Evolutionary conservation across 2,113 vertebrate species (phyloP), one percentile per base, ranked within the genome.

Genomic region (Galbula dea): DNA sequence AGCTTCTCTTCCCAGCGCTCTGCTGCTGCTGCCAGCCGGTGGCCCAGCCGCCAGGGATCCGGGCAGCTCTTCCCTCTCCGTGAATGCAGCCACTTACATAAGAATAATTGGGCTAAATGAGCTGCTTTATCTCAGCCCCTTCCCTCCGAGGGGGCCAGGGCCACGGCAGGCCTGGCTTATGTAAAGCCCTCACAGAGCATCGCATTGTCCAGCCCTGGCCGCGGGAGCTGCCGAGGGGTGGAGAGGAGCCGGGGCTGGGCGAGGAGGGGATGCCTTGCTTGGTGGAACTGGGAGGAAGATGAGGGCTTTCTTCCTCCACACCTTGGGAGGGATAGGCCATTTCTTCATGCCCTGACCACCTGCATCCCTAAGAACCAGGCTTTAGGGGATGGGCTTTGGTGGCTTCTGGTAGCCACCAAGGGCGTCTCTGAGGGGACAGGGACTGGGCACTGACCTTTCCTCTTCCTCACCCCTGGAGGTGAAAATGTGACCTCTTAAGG

Each of bases 91-190:
- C 2, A 0, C 81, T 96, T 96, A 96, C 82, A 78, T 96, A 96
- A 96, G 95, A 94, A 95, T 89, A 92, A 92, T 91, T 94, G 94
- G 93, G 93, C 89, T 96, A 92, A 96, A 96, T 79, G 95, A 94
- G 89, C 95, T 95, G 87, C 86, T 96, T 96, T 95, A 96, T 93
- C 76, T 39, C 36, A 3, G 90, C 86, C 92, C 22, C 11, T 62
- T 89, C 94, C 82, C 94, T 87, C 48, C 26, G 26, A 94, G 0
- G 78, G 82, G 94, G 90, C 91, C 89, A 2, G 73, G 49, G 72
- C n/a, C 8, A 90, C 75, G 2, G 63, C 87, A 0, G 89, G 49
- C 3, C 4, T 88, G 61, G 49, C 78, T 96, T 96, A 94, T 5
- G 20, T 96, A 96, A 96, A 82, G 63, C 82, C 94, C 51, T 1